These are phyloP conservation scores for Kryptolebias ocellatus DNA, from an alignment of 2,797 vertebrate species.

Conservation along the genomic window DNA sequence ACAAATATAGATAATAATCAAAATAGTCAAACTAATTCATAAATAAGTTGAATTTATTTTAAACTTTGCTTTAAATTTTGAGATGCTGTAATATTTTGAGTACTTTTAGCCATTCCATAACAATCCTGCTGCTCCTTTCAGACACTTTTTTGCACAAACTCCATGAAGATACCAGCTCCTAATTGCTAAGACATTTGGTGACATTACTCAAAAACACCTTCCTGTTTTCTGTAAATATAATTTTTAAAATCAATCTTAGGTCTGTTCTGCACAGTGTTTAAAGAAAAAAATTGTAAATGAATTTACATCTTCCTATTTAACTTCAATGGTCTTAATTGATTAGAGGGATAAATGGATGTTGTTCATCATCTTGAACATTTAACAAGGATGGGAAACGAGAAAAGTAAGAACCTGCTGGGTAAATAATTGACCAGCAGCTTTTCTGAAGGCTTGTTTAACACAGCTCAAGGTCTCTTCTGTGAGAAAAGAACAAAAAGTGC, in stretches of 20 bases:
- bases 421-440: constrained; percentile 59
- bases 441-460: constrained; percentile 38
- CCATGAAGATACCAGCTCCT: constrained; percentile 7
- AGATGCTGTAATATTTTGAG: too few relatives aligned
- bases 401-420: constrained; percentile 29
- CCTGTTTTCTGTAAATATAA: constrained; percentile 21
- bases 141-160: constrained; percentile 9
- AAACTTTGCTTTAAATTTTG: too few relatives aligned
- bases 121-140: not conserved
- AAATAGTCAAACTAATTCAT: too few relatives aligned
- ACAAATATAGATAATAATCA: too few relatives aligned
- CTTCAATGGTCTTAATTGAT: constrained; percentile 23
- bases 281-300: constrained; percentile 40
- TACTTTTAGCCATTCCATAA: not conserved
- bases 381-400: constrained; percentile 5
- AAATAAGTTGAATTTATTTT: too few relatives aligned
- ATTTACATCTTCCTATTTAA: constrained; percentile 42
- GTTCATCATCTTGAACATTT: constrained; percentile 34
- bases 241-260: constrained; percentile 24
- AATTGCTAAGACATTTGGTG: constrained; percentile 43
- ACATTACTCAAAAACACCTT: constrained; percentile 33
- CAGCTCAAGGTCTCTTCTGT: constrained; percentile 46
- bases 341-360: constrained; percentile 47
- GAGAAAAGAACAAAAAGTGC: constrained; percentile 27
- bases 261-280: constrained; percentile 14